A percentile compares a stretch with the other conserved stretches of the same genome.
Evolutionary conservation across 1,140 invertebrate genomes (phyloP).

Genomic region (Drosophila malerkotliana): DNA sequence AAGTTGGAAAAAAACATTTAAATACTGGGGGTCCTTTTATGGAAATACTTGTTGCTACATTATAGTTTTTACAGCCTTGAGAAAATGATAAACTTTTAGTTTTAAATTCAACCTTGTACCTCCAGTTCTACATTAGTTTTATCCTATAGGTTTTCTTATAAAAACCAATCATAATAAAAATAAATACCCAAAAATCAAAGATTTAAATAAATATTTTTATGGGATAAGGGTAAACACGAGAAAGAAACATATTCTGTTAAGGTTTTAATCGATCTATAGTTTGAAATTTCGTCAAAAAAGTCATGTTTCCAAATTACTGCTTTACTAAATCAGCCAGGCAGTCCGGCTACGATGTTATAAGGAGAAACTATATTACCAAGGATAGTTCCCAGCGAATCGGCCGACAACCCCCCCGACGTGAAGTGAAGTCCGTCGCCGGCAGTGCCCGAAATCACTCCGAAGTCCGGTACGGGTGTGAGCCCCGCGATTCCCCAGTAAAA

Average conservation of each 20-base stretch:
- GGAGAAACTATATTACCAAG: slow-evolving; percentile 9
- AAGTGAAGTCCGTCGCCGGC: background rate
- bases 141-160: too few relatives aligned
- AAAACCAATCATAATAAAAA: too few relatives aligned
- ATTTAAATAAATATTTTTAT: too few relatives aligned
- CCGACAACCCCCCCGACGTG: background rate
- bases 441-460: background rate
- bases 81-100: too few relatives aligned
- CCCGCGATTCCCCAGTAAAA: background rate
- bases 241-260: background rate
- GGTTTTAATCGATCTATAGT: slow-evolving; percentile 21
- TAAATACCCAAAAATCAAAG: too few relatives aligned
- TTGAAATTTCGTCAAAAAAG: slow-evolving; percentile 28
- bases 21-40: too few relatives aligned
- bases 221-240: background rate
- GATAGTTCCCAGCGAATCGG: background rate
- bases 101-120: too few relatives aligned
- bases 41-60: background rate
- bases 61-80: too few relatives aligned
- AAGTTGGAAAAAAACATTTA: background rate
- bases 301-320: slow-evolving; percentile 70
- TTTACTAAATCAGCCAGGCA: slow-evolving; percentile 45
- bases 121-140: too few relatives aligned
- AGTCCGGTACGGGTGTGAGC: background rate
- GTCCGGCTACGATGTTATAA: slow-evolving; percentile 39